Conservation (phyloP, 2,797 vertebrate genomes). For the Sardinella longiceps region DNA sequence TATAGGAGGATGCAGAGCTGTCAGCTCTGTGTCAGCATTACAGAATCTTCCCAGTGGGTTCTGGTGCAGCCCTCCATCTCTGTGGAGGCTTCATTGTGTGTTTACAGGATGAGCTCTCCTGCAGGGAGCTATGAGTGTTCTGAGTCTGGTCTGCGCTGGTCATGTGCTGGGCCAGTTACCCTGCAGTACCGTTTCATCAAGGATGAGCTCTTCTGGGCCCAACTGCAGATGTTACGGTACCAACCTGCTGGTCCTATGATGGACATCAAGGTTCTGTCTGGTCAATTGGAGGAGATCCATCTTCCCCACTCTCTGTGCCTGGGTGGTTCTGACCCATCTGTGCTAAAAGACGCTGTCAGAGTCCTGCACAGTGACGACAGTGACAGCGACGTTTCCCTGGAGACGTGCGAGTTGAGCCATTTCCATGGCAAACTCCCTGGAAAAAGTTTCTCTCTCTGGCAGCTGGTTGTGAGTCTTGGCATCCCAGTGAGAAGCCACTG, state of each 20-base stretch:
- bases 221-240: neutral
- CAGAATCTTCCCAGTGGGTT: neutral
- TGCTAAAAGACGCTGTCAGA: neutral
- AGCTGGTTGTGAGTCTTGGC: neutral
- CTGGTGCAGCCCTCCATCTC: neutral
- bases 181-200: neutral
- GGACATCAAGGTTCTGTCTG: neutral
- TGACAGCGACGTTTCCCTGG: neutral
- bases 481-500: neutral
- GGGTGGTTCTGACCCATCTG: neutral
- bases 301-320: neutral
- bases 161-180: neutral
- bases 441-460: neutral
- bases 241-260: neutral
- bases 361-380: neutral
- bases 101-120: neutral
- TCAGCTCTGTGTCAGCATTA: too few species aligned
- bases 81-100: neutral
- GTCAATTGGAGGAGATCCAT: neutral
- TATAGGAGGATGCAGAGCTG: too few species aligned
- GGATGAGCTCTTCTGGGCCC: neutral
- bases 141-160: neutral
- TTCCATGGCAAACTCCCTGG: neutral
- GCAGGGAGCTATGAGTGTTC: neutral
- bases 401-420: neutral